phyloP scores from a whole-genome alignment of 2,888 invertebrate species.

The Agelastica alni region DNA sequence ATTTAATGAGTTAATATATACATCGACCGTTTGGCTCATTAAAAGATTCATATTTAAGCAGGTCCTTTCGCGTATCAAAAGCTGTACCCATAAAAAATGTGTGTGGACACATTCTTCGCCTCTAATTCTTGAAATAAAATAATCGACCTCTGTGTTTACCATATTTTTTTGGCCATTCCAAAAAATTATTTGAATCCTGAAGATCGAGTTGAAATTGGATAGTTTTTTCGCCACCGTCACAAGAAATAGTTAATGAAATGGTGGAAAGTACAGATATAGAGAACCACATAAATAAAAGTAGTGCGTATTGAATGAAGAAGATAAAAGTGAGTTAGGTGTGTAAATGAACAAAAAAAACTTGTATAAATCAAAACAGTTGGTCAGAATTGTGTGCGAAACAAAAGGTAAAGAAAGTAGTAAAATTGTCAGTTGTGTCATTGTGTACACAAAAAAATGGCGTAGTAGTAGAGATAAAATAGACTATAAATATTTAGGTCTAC shows the following conservation, averaged over 20 bases:
- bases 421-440: not conserved
- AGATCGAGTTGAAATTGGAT: too few species aligned
- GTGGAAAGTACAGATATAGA: too few species aligned
- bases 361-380: not conserved
- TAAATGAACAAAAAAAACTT: too few species aligned
- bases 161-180: not conserved
- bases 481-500: not conserved
- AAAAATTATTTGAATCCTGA: too few species aligned
- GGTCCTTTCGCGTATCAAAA: conserved; percentile 10
- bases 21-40: not conserved
- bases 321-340: too few species aligned
- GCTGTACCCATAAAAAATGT: conserved; percentile 19
- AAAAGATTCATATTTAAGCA: not conserved
- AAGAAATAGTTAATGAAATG: too few species aligned
- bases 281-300: too few species aligned
- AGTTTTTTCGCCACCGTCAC: too few species aligned
- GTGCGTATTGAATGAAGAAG: too few species aligned
- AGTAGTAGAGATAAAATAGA: not conserved
- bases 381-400: not conserved
- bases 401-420: not conserved
- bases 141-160: conserved; percentile 15
- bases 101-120: conserved; percentile 21
- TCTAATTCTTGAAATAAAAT: conserved; percentile 23
- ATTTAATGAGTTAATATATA: conserved; percentile 28
- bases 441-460: too few species aligned